phyloP scores from a whole-genome alignment of 2,113 vertebrate genomes.

The Rhinichthys klamathensis region DNA sequence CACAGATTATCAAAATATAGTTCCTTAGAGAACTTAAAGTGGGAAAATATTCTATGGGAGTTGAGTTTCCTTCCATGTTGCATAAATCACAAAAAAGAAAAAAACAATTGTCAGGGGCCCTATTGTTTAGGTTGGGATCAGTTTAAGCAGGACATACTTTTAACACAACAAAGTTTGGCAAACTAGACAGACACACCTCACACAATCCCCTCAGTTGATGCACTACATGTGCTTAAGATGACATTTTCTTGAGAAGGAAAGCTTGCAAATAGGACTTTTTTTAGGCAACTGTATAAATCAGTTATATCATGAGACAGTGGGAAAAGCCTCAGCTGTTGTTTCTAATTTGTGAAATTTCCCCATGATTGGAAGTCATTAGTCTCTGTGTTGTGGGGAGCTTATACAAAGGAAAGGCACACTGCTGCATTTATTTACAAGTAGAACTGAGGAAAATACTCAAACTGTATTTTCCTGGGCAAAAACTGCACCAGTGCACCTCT shows the following conservation, averaged over 20 bases:
- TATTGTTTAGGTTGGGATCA: slow-evolving; percentile 15
- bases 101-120: background rate
- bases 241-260: background rate
- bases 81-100: background rate
- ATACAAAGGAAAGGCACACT: background rate
- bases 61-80: slow-evolving; percentile 11
- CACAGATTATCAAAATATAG: background rate
- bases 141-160: background rate
- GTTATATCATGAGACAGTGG: background rate
- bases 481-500: slow-evolving; percentile 61
- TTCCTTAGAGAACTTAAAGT: slow-evolving; percentile 9
- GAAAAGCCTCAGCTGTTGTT: background rate
- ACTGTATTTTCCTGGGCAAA: slow-evolving; percentile 54
- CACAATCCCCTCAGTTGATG: background rate
- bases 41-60: background rate
- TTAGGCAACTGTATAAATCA: background rate
- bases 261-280: background rate
- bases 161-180: background rate
- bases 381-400: background rate
- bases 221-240: background rate
- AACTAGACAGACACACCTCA: background rate
- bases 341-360: slow-evolving; percentile 12
- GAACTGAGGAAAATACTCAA: slow-evolving; percentile 17
- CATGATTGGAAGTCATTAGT: background rate
- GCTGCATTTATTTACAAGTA: slow-evolving; percentile 22